Conservation (phyloP, 2,888 invertebrate genomes). For the Chalcis sispes region DNA sequence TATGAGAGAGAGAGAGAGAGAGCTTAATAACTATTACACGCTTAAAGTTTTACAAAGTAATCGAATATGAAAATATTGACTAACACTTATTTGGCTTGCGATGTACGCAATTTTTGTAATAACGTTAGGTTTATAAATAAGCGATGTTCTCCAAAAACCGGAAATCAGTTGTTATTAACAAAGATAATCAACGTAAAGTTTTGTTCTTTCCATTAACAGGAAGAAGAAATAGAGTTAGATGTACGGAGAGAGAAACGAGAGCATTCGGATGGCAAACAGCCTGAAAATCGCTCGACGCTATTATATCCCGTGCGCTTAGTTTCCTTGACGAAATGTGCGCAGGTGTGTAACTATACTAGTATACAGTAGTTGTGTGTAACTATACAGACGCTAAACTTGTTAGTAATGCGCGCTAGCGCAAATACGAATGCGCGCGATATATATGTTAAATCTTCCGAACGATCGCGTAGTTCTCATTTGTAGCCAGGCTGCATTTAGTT, state of each 20-base stretch:
- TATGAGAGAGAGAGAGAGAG: no score
- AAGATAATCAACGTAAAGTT: conserved; percentile 29
- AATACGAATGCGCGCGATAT: conserved; percentile 4
- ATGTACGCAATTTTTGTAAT: no score
- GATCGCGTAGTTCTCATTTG: background rate
- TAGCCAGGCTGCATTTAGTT: background rate
- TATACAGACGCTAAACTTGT: conserved; percentile 2
- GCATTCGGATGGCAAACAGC: background rate
- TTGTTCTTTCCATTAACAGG: background rate
- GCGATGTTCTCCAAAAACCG: background rate
- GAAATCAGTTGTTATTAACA: conserved; percentile 11
- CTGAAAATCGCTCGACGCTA: background rate
- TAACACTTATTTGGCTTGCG: no score
- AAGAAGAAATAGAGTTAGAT: background rate
- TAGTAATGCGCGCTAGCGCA: background rate
- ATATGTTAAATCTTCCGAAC: conserved; percentile 10
- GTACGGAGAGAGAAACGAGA: background rate
- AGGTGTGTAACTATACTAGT: conserved; percentile 11
- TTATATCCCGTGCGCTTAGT: background rate
- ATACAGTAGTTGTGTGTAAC: no score
- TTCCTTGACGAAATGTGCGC: conserved; percentile 20
- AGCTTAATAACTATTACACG: background rate
- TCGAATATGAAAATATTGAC: no score
- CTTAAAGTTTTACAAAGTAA: background rate
- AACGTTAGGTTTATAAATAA: background rate